A percentile compares a stretch with the other conserved stretches of the same genome.
These are phyloP conservation scores for Cylindroiulus punctatus DNA, from an alignment of 2,888 invertebrate genomes.

Conservation along the genomic window DNA sequence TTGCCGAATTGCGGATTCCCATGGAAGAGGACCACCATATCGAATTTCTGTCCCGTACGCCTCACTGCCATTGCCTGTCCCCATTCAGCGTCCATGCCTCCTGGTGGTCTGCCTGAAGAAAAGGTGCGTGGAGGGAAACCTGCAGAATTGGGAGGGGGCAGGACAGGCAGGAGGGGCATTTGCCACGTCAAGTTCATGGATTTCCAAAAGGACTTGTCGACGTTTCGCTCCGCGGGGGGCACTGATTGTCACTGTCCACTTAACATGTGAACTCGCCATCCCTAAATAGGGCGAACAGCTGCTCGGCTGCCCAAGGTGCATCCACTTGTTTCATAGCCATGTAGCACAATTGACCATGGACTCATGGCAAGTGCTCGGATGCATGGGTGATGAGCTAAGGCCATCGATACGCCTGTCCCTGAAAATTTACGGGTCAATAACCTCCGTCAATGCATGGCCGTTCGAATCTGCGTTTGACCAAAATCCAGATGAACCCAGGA, in stretches of 20 bases:
- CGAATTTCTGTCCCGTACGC: constrained; percentile 38
- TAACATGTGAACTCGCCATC: constrained; percentile 20
- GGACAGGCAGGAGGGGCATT: constrained; percentile 3
- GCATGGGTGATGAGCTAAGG: constrained; percentile 33
- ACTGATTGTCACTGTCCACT: constrained; percentile 38
- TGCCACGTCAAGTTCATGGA: constrained; percentile 37
- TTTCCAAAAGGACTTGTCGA: constrained; percentile 38
- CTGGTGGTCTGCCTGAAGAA: constrained; percentile 17
- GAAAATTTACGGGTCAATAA: background rate
- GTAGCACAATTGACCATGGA: background rate
- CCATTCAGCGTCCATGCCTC: background rate
- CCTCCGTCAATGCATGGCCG: background rate
- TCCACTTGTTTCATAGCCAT: constrained; percentile 20
- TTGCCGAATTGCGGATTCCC: constrained; percentile 29
- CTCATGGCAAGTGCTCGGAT: background rate
- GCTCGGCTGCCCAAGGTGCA: background rate
- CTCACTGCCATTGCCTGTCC: constrained; percentile 36
- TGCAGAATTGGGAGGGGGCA: background rate
- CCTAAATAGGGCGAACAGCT: constrained; percentile 1
- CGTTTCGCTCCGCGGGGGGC: constrained; percentile 34
- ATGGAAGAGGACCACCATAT: constrained; percentile 42
- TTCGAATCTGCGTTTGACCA: background rate
- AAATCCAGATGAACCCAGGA: background rate
- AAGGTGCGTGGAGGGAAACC: background rate
- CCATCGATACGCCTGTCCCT: constrained; percentile 8